Evolutionary conservation across 1,140 invertebrate species (phyloP).

Genomic region (Panonychus citri): DNA sequence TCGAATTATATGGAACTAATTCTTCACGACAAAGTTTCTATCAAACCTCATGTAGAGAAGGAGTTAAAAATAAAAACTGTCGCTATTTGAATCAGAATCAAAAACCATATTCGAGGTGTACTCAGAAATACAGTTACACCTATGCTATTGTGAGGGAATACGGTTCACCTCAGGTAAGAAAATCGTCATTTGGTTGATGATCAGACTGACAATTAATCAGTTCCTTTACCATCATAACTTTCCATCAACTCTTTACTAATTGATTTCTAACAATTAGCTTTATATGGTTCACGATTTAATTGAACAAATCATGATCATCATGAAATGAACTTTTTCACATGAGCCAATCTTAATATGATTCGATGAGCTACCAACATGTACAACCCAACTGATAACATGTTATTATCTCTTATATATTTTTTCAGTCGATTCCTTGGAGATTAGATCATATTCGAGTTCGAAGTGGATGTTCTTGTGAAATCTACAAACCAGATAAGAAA

Average conservation of each 20-base stretch:
- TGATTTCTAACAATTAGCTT: no score
- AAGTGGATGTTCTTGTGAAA: conserved; percentile 55
- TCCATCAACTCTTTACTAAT: no score
- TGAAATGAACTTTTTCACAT: no score
- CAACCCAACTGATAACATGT: no score
- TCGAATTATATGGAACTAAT: conserved; percentile 46
- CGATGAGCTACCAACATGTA: no score
- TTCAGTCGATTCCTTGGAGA: conserved; percentile 30
- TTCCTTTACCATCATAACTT: no score
- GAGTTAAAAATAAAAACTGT: conserved; percentile 44
- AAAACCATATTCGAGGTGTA: conserved; percentile 34
- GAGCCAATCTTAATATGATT: no score
- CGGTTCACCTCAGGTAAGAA: conserved; percentile 19
- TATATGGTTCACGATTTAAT: no score
- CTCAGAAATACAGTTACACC: conserved; percentile 56
- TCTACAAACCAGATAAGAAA: not conserved
- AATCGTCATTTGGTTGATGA: not conserved
- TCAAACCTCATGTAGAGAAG: conserved; percentile 47
- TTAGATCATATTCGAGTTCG: conserved; percentile 57
- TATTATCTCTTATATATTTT: not conserved
- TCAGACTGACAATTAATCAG: no score
- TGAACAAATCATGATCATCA: no score
- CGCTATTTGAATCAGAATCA: conserved; percentile 33
- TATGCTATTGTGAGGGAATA: conserved; percentile 45
- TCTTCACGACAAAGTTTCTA: conserved; percentile 36